Conservation (phyloP, 2,888 invertebrate species). For the Athetis lepigone region DNA sequence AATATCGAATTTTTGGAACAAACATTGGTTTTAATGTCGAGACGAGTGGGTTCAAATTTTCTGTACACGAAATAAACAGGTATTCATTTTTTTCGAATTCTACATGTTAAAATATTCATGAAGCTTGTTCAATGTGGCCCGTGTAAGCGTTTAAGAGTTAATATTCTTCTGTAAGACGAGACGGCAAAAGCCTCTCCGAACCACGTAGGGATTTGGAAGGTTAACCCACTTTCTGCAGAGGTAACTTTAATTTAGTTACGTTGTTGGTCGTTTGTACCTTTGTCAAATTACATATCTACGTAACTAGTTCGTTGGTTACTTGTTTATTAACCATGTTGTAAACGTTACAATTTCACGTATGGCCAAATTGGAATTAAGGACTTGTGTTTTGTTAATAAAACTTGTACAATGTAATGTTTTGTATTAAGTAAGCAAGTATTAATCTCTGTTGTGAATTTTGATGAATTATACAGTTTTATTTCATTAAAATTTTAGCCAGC, state of each 20-base stretch:
- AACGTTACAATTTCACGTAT: conserved; percentile 40
- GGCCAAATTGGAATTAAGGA: conserved; percentile 35
- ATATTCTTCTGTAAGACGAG: conserved; percentile 64
- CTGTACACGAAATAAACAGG: conserved; percentile 32
- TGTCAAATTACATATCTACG: conserved; percentile 67
- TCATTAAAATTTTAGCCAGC: neutral
- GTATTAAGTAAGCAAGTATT: neutral
- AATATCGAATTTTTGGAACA: conserved; percentile 4
- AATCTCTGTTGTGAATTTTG: conserved; percentile 3
- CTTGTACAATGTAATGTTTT: conserved; percentile 12
- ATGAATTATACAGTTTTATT: conserved; percentile 11
- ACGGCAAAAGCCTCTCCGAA: conserved; percentile 57
- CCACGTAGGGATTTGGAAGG: conserved; percentile 63
- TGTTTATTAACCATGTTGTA: conserved; percentile 58
- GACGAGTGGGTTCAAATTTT: conserved; percentile 11
- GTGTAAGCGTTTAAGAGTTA: conserved; percentile 63
- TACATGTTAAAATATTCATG: conserved; percentile 61
- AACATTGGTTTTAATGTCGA: conserved; percentile 4
- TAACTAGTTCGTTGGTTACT: conserved; percentile 60
- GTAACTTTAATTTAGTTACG: conserved; percentile 70
- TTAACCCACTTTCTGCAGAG: conserved; percentile 65
- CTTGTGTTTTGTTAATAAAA: conserved; percentile 34
- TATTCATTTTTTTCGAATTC: conserved; percentile 45
- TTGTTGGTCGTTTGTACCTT: conserved; percentile 66
- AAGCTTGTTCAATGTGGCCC: conserved; percentile 49